Percentiles rank a stretch among this genome's conserved stretches.
These are phyloP conservation scores for Syrmaticus mikado DNA, from an alignment of 2,113 vertebrate genomes.

Conservation along the genomic window DNA sequence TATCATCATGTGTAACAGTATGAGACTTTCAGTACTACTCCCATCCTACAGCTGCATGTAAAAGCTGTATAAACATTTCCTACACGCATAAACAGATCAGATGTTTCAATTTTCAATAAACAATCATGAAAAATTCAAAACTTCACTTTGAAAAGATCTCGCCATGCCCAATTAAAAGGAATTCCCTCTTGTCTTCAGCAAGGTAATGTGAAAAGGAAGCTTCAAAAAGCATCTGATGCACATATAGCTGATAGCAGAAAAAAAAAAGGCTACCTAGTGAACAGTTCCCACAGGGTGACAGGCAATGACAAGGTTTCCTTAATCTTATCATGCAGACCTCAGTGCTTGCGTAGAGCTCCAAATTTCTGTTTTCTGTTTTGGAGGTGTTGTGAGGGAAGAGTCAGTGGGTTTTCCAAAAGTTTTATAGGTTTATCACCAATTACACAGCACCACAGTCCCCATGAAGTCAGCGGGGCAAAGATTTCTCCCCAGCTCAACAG, in stretches of 20 bases:
- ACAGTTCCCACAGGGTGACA: not conserved
- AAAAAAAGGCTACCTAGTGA: not conserved
- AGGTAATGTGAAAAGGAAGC: not conserved
- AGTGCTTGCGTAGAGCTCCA: not conserved
- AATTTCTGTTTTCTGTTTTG: not conserved
- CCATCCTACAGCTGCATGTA: conserved; percentile 32
- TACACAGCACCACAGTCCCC: not conserved
- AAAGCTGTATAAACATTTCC: conserved; percentile 37
- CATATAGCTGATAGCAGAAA: not conserved
- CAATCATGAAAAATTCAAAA: not conserved
- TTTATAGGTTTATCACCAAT: not conserved
- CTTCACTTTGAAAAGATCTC: not conserved
- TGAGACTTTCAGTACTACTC: not conserved
- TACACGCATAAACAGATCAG: not conserved
- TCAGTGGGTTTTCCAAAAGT: not conserved
- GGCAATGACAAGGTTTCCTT: not conserved
- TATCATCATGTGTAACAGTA: not conserved
- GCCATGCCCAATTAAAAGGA: not conserved
- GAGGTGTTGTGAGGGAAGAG: not conserved
- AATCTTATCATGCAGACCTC: not conserved
- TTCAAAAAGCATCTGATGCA: not conserved
- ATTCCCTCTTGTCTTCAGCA: not conserved
- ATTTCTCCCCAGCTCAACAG: not conserved
- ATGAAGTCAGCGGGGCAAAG: not conserved
- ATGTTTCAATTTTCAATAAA: not conserved